Conservation (phyloP, 2,113 vertebrate genomes). For the Pedionomus torquatus region DNA sequence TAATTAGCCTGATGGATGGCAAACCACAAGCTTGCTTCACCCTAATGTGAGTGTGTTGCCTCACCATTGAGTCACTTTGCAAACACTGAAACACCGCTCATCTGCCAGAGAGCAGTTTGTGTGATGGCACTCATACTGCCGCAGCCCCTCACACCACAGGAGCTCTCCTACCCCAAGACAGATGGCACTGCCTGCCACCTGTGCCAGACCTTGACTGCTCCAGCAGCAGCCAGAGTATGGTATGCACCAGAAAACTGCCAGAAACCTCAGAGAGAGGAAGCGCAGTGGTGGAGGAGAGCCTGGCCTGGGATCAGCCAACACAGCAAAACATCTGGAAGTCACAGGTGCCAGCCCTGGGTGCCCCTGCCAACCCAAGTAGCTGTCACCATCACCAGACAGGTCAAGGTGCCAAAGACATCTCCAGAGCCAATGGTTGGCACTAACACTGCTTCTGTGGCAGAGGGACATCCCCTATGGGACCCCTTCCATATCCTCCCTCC, state of each 20-base stretch:
- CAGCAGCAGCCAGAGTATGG: neutral
- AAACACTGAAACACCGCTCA: accelerated
- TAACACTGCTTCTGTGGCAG: accelerated
- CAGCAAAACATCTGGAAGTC: accelerated
- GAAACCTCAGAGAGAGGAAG: neutral
- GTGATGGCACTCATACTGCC: accelerated
- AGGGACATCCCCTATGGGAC: neutral
- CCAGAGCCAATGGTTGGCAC: accelerated
- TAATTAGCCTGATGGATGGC: neutral
- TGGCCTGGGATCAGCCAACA: neutral
- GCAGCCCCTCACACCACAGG: neutral
- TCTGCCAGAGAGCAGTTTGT: accelerated
- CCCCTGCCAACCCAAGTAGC: neutral
- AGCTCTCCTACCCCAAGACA: accelerated
- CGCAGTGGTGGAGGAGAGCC: accelerated
- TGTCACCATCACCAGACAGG: neutral
- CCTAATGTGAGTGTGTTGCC: neutral
- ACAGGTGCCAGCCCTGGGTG: neutral
- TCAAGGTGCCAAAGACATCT: neutral
- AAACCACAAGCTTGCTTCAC: neutral
- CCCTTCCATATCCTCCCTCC: too few relatives aligned
- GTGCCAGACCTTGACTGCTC: accelerated
- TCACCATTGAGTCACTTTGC: accelerated
- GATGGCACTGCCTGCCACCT: neutral
- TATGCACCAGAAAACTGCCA: accelerated